phyloP scores from a whole-genome alignment of 2,888 invertebrate species.

The Ormyrus thymus region DNA sequence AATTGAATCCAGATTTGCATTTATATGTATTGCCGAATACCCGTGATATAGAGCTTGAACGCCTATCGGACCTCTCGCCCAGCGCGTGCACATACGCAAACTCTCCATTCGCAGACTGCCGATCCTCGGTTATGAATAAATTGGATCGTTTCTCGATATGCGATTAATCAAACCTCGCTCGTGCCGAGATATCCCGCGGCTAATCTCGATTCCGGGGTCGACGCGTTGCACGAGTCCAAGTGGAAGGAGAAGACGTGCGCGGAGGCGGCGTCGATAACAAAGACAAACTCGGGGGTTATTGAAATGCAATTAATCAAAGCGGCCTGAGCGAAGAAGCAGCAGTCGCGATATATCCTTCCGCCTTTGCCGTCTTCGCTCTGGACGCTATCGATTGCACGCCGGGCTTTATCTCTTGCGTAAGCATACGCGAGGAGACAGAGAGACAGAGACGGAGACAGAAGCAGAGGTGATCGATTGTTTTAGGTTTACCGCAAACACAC shows the following conservation, averaged over 20 bases:
- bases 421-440: conserved; percentile 49
- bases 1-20: conserved; percentile 55
- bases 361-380: conserved; percentile 54
- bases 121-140: conserved; percentile 50
- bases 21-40: conserved; percentile 50
- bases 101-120: background rate
- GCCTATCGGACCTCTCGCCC: background rate
- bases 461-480: conserved; percentile 71
- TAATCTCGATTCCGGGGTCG: conserved; percentile 56
- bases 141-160: conserved; percentile 46
- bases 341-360: conserved; percentile 22
- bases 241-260: background rate
- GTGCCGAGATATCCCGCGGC: conserved; percentile 57
- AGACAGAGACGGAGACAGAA: conserved; percentile 50
- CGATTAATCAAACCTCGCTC: conserved; percentile 58
- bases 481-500: conserved; percentile 72
- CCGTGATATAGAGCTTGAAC: background rate
- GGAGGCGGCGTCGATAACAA: conserved; percentile 33
- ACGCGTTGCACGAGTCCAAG: background rate
- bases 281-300: conserved; percentile 63
- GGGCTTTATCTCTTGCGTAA: conserved; percentile 40
- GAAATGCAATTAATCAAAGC: conserved; percentile 67
- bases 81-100: background rate
- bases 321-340: conserved; percentile 8
- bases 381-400: conserved; percentile 63